Base-by-base conservation (phyloP, 2,888 invertebrate genomes). In the Lysandra coridon region DNA sequence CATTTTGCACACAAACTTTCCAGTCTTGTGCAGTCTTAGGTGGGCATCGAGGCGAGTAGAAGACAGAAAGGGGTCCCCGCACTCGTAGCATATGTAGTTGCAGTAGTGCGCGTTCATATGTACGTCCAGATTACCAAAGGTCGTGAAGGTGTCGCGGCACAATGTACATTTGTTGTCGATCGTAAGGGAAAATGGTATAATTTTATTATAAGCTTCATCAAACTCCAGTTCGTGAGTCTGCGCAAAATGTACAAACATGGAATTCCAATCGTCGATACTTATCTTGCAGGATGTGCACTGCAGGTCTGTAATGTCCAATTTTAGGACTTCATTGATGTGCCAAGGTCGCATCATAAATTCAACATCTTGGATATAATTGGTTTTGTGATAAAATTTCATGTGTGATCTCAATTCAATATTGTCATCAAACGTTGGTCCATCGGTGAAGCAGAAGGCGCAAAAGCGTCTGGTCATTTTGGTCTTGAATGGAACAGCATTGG, bases 51-150 rank as follows among this genome's bases (percentile, higher is more conserved):
- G 30, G 49, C 76, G 49, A 4, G 12, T 0, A 10, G 76, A 76
- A 2, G 76, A 76, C 76, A 91, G 30, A 75, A 89, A 93, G 0
- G 90, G 86, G 3, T 90, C 91, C 0, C 92, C 93, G 14, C 93
- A 93, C 0, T 88, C 86, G 0, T 86, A 85, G 37, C 93, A 93
- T 0, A 92, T 86, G 6, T 90, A 89, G 14, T 91, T 93, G 1
- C 84, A 85, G 49, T 89, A 93, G 78, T 93, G 93, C 0, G 85
- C 83, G 53, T 93, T 92, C 92, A 93, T 92, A 80, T 93, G 93
- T 0, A 83, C 80, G 73, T 93, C 92, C 3, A 92, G 33, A 4
- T 84, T 84, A 5, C 87, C 85, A 23, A 87, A 90, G 6, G 14
- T n/a, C 14, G 53, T 49, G 23, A 75, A 75, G 5, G 14, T 23